Evolutionary conservation across 2,888 invertebrate genomes (phyloP).

Genomic region (Eupsilia transversa): DNA sequence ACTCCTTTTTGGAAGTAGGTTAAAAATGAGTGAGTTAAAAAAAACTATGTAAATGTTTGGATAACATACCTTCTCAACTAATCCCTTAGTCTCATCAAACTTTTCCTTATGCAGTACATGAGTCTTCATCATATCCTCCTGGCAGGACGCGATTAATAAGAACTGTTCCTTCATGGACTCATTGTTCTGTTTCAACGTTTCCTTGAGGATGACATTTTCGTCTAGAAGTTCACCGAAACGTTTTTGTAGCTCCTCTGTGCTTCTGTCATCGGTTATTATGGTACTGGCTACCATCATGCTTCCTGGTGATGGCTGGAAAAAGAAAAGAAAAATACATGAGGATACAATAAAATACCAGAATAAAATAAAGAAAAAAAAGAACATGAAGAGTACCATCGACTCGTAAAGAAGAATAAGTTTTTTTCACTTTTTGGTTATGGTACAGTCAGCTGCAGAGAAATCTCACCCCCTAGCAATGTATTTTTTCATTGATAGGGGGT

Average conservation of each 20-base stretch:
- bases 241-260: constrained; percentile 87
- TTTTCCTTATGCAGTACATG: constrained; percentile 92
- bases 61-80: constrained; percentile 88
- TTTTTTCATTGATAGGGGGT: no score
- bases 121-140: constrained; percentile 92
- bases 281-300: constrained; percentile 88
- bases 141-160: constrained; percentile 91
- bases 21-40: no score
- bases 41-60: neutral
- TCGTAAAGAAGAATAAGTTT: no score
- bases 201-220: constrained; percentile 90
- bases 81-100: constrained; percentile 91
- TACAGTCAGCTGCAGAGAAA: no score
- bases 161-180: constrained; percentile 92
- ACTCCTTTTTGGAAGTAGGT: no score
- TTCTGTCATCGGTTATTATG: constrained; percentile 83
- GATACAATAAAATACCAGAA: no score
- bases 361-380: no score
- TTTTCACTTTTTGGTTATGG: no score
- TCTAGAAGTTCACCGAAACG: constrained; percentile 89
- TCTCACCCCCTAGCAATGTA: no score
- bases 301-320: constrained; percentile 83
- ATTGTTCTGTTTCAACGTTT: constrained; percentile 92
- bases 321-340: neutral
- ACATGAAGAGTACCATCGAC: no score